Base-by-base conservation (phyloP, 2,888 invertebrate species). In the Drosophila melanosoma region DNA sequence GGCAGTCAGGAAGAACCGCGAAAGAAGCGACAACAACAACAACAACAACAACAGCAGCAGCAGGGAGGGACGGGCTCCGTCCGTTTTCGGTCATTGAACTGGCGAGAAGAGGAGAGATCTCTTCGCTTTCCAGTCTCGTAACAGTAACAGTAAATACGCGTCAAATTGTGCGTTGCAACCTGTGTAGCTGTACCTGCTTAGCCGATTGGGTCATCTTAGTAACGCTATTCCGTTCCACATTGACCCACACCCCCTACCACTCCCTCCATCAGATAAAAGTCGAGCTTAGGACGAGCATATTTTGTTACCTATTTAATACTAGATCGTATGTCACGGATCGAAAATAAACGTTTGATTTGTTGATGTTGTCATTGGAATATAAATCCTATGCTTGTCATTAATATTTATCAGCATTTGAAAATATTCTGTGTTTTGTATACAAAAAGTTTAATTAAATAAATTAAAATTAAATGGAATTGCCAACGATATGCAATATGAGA, bases 1-100 rank as follows among this genome's bases (percentile, higher is more conserved):
- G 78, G 76, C 85, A 85, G 89, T 89, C 85, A 85, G 85, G 85
- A 85, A 85, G 85, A 85, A 85, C 90, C 85, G 81, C 82, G 74
- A 82, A 80, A 87, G 90, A 89, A 89, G 85, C 88, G 89, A 83
- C 89, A 81, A 79, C 79, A 71, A 83, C 70, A 65, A 69, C 89
- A 81, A 77, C 79, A 71, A 81, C 67, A 67, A 71, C 38, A 54
- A 10, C 48, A 48, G 26, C 48, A 48, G 26, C 48, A 29, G 26
- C 26, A 60, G 56, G 52, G 54, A 69, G 73, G 69, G 73, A 67
- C 73, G 65, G 68, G 56, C 56, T 11, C 82, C 60, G 75, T 87
- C 89, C 80, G 79, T 89, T 76, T 82, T 71, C 88, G 85, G 85
- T 85, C 90, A 85, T 76, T 85, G 89, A 85, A 85, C 85, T 66